Evolutionary conservation across 1,140 invertebrate genomes (phyloP).

Genomic region (Lasioglossum albipes): DNA sequence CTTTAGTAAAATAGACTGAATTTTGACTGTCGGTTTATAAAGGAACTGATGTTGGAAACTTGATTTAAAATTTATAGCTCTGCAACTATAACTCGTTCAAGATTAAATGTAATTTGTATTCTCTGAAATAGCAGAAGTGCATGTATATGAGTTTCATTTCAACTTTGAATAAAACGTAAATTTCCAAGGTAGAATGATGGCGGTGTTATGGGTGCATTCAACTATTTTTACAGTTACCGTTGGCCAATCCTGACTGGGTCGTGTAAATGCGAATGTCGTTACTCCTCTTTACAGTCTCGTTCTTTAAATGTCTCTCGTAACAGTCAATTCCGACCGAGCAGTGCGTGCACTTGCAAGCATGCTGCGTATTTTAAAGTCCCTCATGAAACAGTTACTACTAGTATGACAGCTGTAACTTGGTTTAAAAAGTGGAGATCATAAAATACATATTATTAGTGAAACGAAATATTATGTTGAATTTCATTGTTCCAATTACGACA

Average conservation of each 20-base stretch:
- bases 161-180: neutral
- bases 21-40: too few relatives aligned
- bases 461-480: too few relatives aligned
- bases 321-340: slow-evolving; percentile 1
- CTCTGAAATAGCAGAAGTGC: neutral
- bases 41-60: too few relatives aligned
- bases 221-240: slow-evolving; percentile 14
- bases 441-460: too few relatives aligned
- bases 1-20: too few relatives aligned
- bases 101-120: neutral
- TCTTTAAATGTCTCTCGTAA: neutral
- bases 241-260: neutral
- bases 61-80: too few relatives aligned
- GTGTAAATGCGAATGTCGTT: slow-evolving; percentile 18
- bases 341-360: neutral
- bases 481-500: too few relatives aligned
- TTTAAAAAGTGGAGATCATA: too few relatives aligned
- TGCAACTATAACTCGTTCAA: neutral
- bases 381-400: neutral
- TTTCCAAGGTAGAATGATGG: neutral
- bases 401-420: neutral
- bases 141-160: neutral
- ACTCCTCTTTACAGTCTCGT: slow-evolving; percentile 21
- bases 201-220: neutral
- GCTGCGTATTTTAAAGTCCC: neutral